Base-by-base conservation (phyloP, 1,140 invertebrate genomes). In the Leptinotarsa lineolata region DNA sequence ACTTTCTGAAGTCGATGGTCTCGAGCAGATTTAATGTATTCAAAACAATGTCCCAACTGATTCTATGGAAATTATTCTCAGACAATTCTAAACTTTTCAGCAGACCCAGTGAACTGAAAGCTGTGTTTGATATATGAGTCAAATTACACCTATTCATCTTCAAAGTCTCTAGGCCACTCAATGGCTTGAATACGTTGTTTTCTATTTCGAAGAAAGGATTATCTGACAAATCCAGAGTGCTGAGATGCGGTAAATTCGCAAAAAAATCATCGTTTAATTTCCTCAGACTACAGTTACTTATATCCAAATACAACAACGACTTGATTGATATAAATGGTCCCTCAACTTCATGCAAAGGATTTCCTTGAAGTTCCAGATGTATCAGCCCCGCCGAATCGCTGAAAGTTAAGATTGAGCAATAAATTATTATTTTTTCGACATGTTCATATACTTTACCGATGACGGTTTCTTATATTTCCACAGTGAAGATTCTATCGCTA, bases 371-470 rank as follows among this genome's bases (percentile, higher is more conserved):
- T 78, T 92, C 91, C 58, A 93, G 84, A 16, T 90, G 91, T 68
- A 92, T 88, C 39, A 93, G 85, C 11, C 91, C 91, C 12, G 88
- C 88, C 72, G 87, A 90, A 80, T 91, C 90, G 74, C 91, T 92
- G 88, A 68, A 80, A 80, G 71, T 68, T 45, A 77, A 74, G 68
- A 60, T 21, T 70, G 12, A 20, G 30, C n/a, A 39, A 71, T 12
- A 45, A 61, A 44, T 21, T 18, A 65, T 54, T 54, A 13, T 54
- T 54, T 18, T 39, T 54, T 54, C 4, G n/a, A 54, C 48, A 16
- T 54, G 15, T 11, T 39, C 30, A 39, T 39, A 39, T 2, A 39
- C 8, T 39, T 39, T 8, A 13, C 48, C 13, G 15, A 54, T 54
- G 48, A 54, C 48, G 6, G 0, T 18, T 54, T 18, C 15, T 54